Conservation (phyloP, 2,888 invertebrate species). For the Catocala sponsa region DNA sequence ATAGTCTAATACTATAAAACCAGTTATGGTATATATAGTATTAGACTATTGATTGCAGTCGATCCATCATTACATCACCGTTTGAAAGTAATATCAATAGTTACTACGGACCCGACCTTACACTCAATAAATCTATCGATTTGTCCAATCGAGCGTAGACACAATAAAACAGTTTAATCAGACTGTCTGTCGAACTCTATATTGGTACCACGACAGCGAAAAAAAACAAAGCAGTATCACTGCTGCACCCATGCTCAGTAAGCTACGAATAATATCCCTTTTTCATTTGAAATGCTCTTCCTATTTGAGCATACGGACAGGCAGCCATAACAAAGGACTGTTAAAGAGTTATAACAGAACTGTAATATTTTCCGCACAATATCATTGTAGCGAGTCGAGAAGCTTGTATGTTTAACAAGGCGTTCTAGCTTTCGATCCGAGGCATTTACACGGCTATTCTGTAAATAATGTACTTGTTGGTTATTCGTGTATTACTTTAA, state of each 20-base stretch:
- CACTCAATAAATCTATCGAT: conserved; percentile 8
- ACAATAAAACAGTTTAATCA: conserved; percentile 11
- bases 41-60: too few species aligned
- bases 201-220: background rate
- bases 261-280: background rate
- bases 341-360: conserved; percentile 22
- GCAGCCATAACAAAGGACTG: conserved; percentile 7
- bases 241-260: background rate
- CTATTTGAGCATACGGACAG: background rate
- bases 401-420: conserved; percentile 49
- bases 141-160: conserved; percentile 6
- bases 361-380: conserved; percentile 48
- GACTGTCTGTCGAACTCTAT: conserved; percentile 5
- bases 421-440: conserved; percentile 39
- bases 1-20: too few species aligned
- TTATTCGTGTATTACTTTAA: background rate
- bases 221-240: background rate
- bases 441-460: conserved; percentile 40
- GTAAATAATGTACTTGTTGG: conserved; percentile 27
- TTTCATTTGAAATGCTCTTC: conserved; percentile 2
- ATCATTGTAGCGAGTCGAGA: conserved; percentile 31
- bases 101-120: background rate
- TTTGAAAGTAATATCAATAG: background rate
- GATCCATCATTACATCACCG: too few species aligned
- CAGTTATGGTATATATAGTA: too few species aligned